Conservation (phyloP, 2,888 invertebrate genomes). For the Nomada lathburiana region DNA sequence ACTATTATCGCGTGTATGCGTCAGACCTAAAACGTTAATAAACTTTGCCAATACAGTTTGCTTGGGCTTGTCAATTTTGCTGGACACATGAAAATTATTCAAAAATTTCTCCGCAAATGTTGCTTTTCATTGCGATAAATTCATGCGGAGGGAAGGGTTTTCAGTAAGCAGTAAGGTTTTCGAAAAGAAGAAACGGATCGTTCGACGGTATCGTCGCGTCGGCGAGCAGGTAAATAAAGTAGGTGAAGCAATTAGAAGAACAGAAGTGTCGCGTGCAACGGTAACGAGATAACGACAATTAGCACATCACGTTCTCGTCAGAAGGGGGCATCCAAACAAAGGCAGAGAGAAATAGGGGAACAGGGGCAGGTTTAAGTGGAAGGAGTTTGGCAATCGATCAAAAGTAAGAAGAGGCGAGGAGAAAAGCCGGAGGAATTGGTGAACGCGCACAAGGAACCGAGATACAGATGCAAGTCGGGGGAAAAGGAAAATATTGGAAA, state of each 20-base stretch:
- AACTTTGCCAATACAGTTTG: too few relatives aligned
- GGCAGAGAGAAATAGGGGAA: slow-evolving; percentile 6
- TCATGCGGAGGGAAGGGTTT: background rate
- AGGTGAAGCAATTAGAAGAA: slow-evolving; percentile 44
- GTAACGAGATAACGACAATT: slow-evolving; percentile 67
- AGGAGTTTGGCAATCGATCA: slow-evolving; percentile 66
- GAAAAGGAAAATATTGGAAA: slow-evolving; percentile 79
- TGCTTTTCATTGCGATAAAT: too few relatives aligned
- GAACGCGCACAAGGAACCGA: slow-evolving; percentile 19
- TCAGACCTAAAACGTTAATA: too few relatives aligned
- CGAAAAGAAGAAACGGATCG: background rate
- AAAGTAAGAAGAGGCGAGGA: slow-evolving; percentile 44
- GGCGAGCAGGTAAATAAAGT: slow-evolving; percentile 7
- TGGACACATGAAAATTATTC: too few relatives aligned
- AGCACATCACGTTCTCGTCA: slow-evolving; percentile 46
- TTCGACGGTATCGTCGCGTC: background rate
- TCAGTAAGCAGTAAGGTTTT: background rate
- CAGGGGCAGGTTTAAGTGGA: slow-evolving; percentile 13
- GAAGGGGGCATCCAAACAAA: slow-evolving; percentile 32
- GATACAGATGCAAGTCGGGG: slow-evolving; percentile 58
- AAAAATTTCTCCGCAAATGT: too few relatives aligned
- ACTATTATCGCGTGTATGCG: too few relatives aligned
- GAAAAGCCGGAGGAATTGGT: background rate
- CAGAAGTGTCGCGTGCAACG: slow-evolving; percentile 50
- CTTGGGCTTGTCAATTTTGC: too few relatives aligned